These are phyloP conservation scores for Argopecten irradians DNA, from an alignment of 1,140 invertebrate genomes.

Conservation along the genomic window DNA sequence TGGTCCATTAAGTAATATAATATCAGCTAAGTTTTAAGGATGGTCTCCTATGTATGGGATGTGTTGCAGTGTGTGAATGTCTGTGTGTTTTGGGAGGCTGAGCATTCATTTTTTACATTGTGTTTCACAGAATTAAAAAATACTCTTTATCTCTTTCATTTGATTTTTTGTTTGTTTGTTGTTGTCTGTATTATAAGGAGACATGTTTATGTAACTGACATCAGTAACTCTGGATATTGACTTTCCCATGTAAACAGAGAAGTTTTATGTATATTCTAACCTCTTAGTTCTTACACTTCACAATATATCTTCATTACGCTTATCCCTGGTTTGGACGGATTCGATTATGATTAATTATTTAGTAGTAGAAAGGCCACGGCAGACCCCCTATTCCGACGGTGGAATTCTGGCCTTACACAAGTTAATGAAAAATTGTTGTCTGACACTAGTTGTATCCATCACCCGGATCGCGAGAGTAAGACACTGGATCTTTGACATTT, in stretches of 20 bases:
- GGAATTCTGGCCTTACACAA: neutral
- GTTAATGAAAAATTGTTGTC: slow-evolving; percentile 22
- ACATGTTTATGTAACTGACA: neutral
- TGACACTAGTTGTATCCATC: neutral
- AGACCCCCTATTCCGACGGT: neutral
- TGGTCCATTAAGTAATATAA: too few species aligned
- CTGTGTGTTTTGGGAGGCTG: too few species aligned
- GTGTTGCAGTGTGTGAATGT: too few species aligned
- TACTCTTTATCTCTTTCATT: too few species aligned
- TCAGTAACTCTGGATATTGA: neutral
- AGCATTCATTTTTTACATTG: too few species aligned
- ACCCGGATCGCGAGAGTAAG: neutral
- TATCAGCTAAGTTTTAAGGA: too few species aligned
- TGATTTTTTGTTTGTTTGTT: too few species aligned
- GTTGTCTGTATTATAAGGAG: too few species aligned
- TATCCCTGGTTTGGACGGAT: neutral
- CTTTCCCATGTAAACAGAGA: neutral
- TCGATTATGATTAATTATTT: slow-evolving; percentile 12
- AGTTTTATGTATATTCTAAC: neutral
- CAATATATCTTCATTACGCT: neutral
- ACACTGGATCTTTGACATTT: neutral
- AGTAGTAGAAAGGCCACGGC: neutral
- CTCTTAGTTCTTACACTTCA: neutral
- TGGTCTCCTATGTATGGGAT: too few species aligned
- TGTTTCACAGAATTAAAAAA: too few species aligned